These are phyloP conservation scores for Agrotis segetum DNA, from an alignment of 2,888 invertebrate species.

Conservation along the genomic window DNA sequence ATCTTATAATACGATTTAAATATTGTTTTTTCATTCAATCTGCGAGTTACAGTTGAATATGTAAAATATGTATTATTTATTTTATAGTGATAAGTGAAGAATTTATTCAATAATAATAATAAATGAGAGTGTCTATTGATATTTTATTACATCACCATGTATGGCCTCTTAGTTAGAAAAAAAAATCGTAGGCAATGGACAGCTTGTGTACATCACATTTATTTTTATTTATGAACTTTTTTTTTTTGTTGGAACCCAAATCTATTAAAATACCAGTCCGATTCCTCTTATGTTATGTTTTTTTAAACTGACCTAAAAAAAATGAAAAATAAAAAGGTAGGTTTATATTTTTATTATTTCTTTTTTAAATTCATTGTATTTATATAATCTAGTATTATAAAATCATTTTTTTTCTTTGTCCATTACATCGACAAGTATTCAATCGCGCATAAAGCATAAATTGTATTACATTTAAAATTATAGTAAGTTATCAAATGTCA, in stretches of 20 bases:
- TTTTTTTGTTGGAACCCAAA: no score
- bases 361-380: not conserved
- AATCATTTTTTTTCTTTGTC: not conserved
- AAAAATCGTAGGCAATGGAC: conserved; percentile 35
- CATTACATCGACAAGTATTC: conserved; percentile 29
- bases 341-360: no score
- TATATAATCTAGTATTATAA: not conserved
- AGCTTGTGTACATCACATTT: conserved; percentile 24
- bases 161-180: conserved; percentile 55
- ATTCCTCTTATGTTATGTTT: no score
- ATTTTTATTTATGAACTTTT: not conserved
- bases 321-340: no score
- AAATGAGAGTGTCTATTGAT: conserved; percentile 58
- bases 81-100: conserved; percentile 64
- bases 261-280: no score
- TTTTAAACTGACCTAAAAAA: no score
- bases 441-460: conserved; percentile 35
- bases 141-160: conserved; percentile 61
- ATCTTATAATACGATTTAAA: conserved; percentile 23
- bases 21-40: conserved; percentile 39
- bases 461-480: conserved; percentile 20
- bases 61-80: conserved; percentile 61
- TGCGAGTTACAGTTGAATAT: conserved; percentile 38
- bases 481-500: conserved; percentile 34
- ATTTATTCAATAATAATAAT: conserved; percentile 68